phyloP scores from a whole-genome alignment of 2,888 invertebrate species.

The Protophormia terraenovae region DNA sequence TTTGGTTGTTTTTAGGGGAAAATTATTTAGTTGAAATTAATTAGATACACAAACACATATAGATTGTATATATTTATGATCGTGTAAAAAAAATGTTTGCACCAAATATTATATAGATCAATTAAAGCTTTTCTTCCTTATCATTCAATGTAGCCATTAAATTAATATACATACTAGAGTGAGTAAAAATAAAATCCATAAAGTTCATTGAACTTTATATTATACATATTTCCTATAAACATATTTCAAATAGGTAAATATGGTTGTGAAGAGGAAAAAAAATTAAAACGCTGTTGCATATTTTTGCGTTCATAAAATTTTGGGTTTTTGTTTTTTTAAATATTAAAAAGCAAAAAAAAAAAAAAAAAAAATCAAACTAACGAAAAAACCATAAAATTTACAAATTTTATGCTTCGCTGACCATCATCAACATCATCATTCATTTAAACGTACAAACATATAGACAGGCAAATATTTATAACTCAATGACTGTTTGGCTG shows the following conservation, averaged over 20 bases:
- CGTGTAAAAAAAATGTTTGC: neutral
- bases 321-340: neutral
- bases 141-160: neutral
- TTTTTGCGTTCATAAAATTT: neutral
- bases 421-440: neutral
- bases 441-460: neutral
- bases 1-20: neutral
- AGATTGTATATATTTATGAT: neutral
- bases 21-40: neutral
- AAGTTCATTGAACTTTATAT: slow-evolving; percentile 3
- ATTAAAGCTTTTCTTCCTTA: slow-evolving; percentile 4
- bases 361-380: neutral
- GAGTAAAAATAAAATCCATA: too few relatives aligned
- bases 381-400: neutral
- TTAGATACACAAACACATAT: neutral
- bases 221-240: neutral
- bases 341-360: neutral
- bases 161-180: neutral
- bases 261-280: neutral
- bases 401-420: slow-evolving; percentile 20
- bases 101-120: neutral
- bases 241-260: too few relatives aligned
- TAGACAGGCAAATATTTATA: neutral
- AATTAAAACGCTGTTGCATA: neutral
- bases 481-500: neutral